phyloP scores from a whole-genome alignment of 2,888 invertebrate genomes.

The Diarsia mendica region DNA sequence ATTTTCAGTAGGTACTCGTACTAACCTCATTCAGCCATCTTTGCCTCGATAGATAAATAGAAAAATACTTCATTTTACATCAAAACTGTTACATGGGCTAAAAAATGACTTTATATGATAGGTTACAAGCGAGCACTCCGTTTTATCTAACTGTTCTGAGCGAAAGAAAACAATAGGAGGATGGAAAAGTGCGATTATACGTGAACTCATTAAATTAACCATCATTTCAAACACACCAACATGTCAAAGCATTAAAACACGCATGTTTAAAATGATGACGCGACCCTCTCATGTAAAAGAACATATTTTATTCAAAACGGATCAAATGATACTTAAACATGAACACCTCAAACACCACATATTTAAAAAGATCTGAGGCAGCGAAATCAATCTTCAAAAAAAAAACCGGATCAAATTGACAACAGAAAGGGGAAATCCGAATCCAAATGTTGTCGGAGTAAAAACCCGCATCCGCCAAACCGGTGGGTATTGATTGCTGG shows the following conservation, averaged over 20 bases:
- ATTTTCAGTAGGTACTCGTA: neutral
- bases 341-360: constrained; percentile 23
- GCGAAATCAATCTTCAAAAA: constrained; percentile 26
- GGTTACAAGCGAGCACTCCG: too few species aligned
- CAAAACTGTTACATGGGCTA: neutral
- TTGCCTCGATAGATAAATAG: neutral
- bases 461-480: constrained; percentile 57
- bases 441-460: constrained; percentile 51
- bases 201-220: neutral
- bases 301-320: neutral
- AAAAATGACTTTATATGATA: too few species aligned
- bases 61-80: neutral
- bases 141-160: too few species aligned
- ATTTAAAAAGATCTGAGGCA: constrained; percentile 4
- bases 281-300: neutral
- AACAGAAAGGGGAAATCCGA: constrained; percentile 34
- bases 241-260: neutral
- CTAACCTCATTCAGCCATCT: neutral
- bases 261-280: neutral
- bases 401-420: constrained; percentile 45
- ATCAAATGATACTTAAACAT: constrained; percentile 1
- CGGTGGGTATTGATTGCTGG: constrained; percentile 63
- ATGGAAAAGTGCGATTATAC: neutral
- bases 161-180: too few species aligned
- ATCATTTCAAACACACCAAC: neutral